phyloP scores from a whole-genome alignment of 2,113 vertebrate genomes.

The Mixornis gularis region DNA sequence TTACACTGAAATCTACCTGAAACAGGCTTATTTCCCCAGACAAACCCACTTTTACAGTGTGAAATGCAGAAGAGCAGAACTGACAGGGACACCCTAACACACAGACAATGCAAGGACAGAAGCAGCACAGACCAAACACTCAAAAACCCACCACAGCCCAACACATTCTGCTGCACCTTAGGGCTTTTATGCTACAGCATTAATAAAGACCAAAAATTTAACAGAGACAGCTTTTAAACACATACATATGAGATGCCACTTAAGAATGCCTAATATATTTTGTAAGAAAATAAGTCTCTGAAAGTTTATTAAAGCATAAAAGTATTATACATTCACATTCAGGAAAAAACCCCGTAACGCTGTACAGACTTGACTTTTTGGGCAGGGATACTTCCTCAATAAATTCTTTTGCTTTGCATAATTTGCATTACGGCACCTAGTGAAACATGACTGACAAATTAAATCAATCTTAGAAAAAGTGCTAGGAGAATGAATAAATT shows the following conservation, averaged over 20 bases:
- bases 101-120: fast-evolving
- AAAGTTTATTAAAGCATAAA: slow-evolving; percentile 1
- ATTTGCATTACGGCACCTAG: background rate
- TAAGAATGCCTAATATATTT: background rate
- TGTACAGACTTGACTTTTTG: slow-evolving; percentile 20
- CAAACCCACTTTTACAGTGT: background rate
- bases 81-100: background rate
- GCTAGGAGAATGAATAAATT: background rate
- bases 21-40: background rate
- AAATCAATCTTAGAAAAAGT: background rate
- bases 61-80: background rate
- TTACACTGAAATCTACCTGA: background rate
- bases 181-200: background rate
- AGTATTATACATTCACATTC: background rate
- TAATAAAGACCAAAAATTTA: background rate
- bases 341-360: background rate
- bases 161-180: background rate
- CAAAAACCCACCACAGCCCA: background rate
- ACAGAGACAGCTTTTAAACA: background rate
- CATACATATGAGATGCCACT: background rate
- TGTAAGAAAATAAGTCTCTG: background rate
- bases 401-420: background rate
- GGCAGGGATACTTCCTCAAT: background rate
- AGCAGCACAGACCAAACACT: background rate
- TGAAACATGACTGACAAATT: background rate